phyloP scores from a whole-genome alignment of 2,797 vertebrate species.

The Smutsia gigantea region DNA sequence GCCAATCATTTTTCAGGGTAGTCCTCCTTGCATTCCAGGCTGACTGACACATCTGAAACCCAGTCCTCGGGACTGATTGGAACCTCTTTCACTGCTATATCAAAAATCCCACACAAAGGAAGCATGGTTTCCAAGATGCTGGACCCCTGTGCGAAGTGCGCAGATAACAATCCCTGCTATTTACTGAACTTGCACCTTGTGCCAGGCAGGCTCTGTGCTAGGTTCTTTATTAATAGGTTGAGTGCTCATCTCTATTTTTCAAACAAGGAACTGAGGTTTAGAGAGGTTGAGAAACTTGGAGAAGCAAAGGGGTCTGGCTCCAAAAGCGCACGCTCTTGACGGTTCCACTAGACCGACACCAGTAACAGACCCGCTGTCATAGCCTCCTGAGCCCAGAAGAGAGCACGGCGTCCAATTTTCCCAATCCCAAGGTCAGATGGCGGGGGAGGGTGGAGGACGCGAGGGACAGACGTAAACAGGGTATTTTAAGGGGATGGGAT shows the following conservation, averaged over 20 bases:
- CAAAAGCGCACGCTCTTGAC: neutral
- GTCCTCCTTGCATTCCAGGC: neutral
- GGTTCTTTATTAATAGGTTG: neutral
- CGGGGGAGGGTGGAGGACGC: neutral
- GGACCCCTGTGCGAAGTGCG: neutral
- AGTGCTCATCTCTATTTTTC: neutral
- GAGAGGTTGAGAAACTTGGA: neutral
- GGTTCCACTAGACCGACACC: no score
- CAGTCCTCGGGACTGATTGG: neutral
- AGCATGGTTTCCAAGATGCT: neutral
- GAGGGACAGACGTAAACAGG: neutral
- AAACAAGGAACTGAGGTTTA: neutral
- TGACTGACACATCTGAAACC: neutral
- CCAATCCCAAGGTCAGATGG: conserved; percentile 23
- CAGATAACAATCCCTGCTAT: fast-evolving
- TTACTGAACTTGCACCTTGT: fast-evolving
- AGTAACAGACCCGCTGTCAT: fast-evolving
- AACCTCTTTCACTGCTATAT: neutral
- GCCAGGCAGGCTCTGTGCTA: neutral
- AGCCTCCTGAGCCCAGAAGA: neutral
- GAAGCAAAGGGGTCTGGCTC: neutral
- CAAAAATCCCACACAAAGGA: neutral
- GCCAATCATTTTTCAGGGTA: neutral
- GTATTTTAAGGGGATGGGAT: neutral
- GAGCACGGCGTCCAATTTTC: neutral